Evolutionary conservation across 2,888 invertebrate species (phyloP).

Genomic region (Tenthredo mesomela): DNA sequence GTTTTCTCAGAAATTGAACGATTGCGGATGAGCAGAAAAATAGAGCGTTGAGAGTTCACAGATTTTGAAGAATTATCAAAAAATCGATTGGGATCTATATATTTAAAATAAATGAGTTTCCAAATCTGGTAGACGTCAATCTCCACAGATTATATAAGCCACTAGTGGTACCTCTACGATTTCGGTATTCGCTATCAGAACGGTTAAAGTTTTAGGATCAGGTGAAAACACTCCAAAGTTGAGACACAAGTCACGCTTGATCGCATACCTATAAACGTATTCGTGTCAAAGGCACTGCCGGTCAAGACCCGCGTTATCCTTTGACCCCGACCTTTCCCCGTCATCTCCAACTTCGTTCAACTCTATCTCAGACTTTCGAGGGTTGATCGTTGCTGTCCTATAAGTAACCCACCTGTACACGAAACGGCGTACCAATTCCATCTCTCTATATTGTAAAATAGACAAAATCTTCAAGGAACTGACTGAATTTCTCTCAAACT

Average conservation of each 20-base stretch:
- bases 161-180: neutral
- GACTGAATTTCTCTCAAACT: neutral
- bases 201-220: neutral
- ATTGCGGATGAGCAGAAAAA: neutral
- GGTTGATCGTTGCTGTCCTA: conserved; percentile 39
- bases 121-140: neutral
- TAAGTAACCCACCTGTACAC: neutral
- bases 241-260: neutral
- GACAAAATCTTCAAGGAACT: neutral
- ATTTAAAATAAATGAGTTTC: neutral
- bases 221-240: neutral
- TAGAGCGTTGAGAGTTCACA: neutral
- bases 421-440: neutral
- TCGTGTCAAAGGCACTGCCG: conserved; percentile 74
- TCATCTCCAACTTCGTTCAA: conserved; percentile 74
- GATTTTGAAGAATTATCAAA: neutral
- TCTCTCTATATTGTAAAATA: neutral
- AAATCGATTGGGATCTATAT: neutral
- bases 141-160: neutral
- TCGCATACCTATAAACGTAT: conserved; percentile 72
- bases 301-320: conserved; percentile 75
- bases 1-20: neutral
- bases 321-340: conserved; percentile 71
- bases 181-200: neutral
- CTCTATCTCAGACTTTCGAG: conserved; percentile 54